phyloP scores from a whole-genome alignment of 2,888 invertebrate species.

The Lobophora halterata region DNA sequence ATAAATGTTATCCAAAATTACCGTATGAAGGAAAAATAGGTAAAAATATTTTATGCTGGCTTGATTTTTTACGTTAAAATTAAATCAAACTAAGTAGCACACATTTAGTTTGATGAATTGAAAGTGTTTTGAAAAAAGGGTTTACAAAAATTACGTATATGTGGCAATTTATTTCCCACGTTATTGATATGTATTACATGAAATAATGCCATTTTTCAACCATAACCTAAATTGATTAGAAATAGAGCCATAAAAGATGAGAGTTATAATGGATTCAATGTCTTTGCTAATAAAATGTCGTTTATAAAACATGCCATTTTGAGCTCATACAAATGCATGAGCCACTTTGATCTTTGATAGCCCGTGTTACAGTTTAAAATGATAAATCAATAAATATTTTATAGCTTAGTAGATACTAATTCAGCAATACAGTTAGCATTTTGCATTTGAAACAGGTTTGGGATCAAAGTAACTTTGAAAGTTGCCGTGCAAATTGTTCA shows the following conservation, averaged over 20 bases:
- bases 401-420: conserved; percentile 12
- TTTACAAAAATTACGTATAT: too few relatives aligned
- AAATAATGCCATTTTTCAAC: too few relatives aligned
- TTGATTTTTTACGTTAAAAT: too few relatives aligned
- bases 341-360: conserved; percentile 26
- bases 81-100: too few relatives aligned
- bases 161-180: too few relatives aligned
- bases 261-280: conserved; percentile 25
- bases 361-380: conserved; percentile 25
- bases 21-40: too few relatives aligned
- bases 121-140: too few relatives aligned
- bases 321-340: conserved; percentile 25
- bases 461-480: conserved; percentile 15
- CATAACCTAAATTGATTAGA: conserved; percentile 17
- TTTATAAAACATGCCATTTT: conserved; percentile 27
- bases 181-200: too few relatives aligned
- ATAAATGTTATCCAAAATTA: too few relatives aligned
- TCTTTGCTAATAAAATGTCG: conserved; percentile 27
- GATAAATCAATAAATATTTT: conserved; percentile 13
- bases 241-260: conserved; percentile 23
- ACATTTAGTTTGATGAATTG: too few relatives aligned
- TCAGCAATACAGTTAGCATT: conserved; percentile 17
- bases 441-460: conserved; percentile 24
- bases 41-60: too few relatives aligned
- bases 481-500: conserved; percentile 27